Base-by-base conservation (phyloP, 2,888 invertebrate genomes). In the Cantharis flavilabris region DNA sequence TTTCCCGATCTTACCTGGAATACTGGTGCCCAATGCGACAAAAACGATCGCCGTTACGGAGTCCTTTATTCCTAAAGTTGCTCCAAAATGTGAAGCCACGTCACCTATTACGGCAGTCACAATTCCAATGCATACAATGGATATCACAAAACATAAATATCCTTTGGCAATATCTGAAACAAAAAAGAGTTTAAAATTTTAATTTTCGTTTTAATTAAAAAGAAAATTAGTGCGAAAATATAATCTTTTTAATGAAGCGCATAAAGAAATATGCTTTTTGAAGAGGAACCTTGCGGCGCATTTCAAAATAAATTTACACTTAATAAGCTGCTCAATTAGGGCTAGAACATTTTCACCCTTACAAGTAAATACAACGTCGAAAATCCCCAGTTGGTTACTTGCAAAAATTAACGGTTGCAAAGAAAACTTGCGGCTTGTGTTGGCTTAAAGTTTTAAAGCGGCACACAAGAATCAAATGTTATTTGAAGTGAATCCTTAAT, bases 61-160 rank as follows among this genome's bases (percentile, higher is more conserved):
- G 89, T 99, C 99, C 89, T 96, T 95, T 85, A 99, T 94, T 82
- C 98, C 98, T 74, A 99, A 92, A 26, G 98, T 98, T 89, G 98
- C 98, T 81, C 99, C 99, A 87, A 99, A 98, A 89, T 97, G 96
- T 1, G 98, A 96, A 3, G 99, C 99, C 69, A 99, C 92, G 89
- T 99, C 99, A 18, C 98, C 99, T 84, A 99, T 98, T 82, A 99
- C 89, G 1, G 98, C 98, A 7, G 99, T 99, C 83, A 99, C 94
- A 26, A 98, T 84, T 10, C 99, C 99, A 87, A 99, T 98, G 87
- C 95, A 93, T 72, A 94, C 86, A 87, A 99, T 99, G 76, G 98
- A 98, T 70, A 97, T 92, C 70, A 95, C 92, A 90, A 99, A 99
- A 88, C 98, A 98, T 18, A 97, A 91, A 92, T 99, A 99, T 76